These are phyloP conservation scores for Clarias magur DNA, from an alignment of 2,113 vertebrate genomes.

Conservation along the genomic window DNA sequence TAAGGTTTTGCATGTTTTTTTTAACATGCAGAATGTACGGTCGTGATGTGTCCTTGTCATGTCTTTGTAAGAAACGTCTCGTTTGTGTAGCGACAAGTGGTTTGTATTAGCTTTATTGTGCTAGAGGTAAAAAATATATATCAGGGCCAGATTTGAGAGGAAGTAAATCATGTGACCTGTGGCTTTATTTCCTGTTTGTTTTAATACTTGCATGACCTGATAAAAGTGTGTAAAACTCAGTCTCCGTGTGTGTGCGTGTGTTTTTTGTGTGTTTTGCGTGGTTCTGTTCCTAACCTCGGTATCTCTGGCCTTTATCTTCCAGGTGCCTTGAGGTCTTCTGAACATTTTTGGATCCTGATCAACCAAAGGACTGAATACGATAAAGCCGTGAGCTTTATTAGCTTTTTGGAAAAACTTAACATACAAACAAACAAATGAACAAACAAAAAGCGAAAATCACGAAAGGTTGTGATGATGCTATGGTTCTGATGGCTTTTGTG, in stretches of 20 bases:
- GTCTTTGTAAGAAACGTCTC: constrained; percentile 15
- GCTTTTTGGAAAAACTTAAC: constrained; percentile 32
- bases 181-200: neutral
- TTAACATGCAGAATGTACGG: too few species aligned
- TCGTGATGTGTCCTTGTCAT: constrained; percentile 28
- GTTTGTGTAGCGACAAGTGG: neutral
- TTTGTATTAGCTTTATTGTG: constrained; percentile 22
- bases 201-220: constrained; percentile 42
- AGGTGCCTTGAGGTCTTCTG: constrained; percentile 78
- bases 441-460: constrained; percentile 44
- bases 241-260: constrained; percentile 37
- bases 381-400: constrained; percentile 50
- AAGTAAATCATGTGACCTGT: neutral
- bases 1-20: constrained; percentile 24
- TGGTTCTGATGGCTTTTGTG: constrained; percentile 24
- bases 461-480: constrained; percentile 44
- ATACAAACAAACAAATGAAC: neutral
- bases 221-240: constrained; percentile 44
- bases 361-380: constrained; percentile 57
- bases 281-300: constrained; percentile 31
- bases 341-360: constrained; percentile 62
- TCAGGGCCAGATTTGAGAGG: neutral
- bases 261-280: constrained; percentile 30
- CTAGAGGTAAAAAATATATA: neutral
- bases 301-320: constrained; percentile 54